These are phyloP conservation scores for Axea sp. DNA, from an alignment of 2,888 invertebrate genomes.

Conservation along the genomic window DNA sequence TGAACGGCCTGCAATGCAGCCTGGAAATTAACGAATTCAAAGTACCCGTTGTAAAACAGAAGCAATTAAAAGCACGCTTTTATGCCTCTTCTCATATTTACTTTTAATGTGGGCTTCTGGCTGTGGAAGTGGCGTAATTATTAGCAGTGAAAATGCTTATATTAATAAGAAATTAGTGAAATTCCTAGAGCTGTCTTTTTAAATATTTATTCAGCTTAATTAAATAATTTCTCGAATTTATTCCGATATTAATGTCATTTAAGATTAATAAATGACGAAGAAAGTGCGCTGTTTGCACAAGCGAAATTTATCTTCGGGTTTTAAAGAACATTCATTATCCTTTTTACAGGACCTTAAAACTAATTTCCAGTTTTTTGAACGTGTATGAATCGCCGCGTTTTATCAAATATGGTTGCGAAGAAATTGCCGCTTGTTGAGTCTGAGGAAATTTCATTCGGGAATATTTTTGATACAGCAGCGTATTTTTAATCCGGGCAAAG, in stretches of 20 bases:
- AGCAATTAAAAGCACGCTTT: no score
- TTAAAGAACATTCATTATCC: conserved; percentile 7
- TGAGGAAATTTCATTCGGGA: no score
- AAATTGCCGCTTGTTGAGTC: not conserved
- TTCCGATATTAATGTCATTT: not conserved
- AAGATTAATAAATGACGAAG: conserved; percentile 8
- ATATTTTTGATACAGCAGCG: not conserved
- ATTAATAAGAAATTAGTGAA: conserved; percentile 4
- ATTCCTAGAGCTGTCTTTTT: not conserved
- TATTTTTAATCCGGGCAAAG: conserved; percentile 3
- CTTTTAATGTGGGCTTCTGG: conserved; percentile 3
- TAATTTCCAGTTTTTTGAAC: conserved; percentile 24
- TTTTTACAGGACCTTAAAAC: conserved; percentile 7
- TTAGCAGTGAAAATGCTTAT: not conserved
- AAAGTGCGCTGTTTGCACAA: conserved; percentile 7
- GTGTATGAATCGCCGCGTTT: conserved; percentile 12
- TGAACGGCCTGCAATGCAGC: no score
- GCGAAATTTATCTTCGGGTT: conserved; percentile 10
- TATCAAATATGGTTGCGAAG: conserved; percentile 21
- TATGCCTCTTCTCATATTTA: conserved; percentile 13
- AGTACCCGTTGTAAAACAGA: no score
- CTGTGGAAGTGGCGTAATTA: not conserved
- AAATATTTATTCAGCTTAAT: conserved; percentile 6
- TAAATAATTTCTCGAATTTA: conserved; percentile 4
- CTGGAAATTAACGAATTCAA: no score